phyloP scores from a whole-genome alignment of 1,140 invertebrate genomes.

The Lasioglossum albipes region DNA sequence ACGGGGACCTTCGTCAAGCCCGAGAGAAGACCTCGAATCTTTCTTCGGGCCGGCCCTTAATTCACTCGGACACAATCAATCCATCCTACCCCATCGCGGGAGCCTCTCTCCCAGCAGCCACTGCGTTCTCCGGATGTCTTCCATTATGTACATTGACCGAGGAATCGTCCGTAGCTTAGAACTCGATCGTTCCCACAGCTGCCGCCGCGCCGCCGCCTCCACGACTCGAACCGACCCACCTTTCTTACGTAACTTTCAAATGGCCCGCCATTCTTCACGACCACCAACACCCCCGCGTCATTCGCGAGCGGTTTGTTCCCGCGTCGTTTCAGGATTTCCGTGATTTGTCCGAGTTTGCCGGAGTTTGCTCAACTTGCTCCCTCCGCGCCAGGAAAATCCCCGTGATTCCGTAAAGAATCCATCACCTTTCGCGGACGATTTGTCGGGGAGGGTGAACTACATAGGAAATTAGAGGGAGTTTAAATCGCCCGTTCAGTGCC shows the following conservation, averaged over 20 bases:
- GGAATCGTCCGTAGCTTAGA: background rate
- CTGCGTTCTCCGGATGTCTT: no score
- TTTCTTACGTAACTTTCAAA: constrained; percentile 10
- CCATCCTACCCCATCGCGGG: background rate
- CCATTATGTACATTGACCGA: background rate
- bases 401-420: no score
- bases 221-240: background rate
- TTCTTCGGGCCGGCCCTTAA: constrained; percentile 32
- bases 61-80: constrained; percentile 45
- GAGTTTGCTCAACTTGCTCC: background rate
- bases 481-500: no score
- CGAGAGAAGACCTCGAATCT: constrained; percentile 33
- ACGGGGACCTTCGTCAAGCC: constrained; percentile 59
- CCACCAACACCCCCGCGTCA: no score
- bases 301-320: background rate
- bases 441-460: no score
- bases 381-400: no score
- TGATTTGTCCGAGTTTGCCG: background rate
- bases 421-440: no score
- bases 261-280: background rate
- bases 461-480: no score
- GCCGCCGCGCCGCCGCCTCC: background rate
- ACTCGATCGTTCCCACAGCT: background rate
- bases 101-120: background rate
- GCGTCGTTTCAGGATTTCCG: background rate